Conservation (phyloP, 2,888 invertebrate species). For the Ptilodon capucinus region DNA sequence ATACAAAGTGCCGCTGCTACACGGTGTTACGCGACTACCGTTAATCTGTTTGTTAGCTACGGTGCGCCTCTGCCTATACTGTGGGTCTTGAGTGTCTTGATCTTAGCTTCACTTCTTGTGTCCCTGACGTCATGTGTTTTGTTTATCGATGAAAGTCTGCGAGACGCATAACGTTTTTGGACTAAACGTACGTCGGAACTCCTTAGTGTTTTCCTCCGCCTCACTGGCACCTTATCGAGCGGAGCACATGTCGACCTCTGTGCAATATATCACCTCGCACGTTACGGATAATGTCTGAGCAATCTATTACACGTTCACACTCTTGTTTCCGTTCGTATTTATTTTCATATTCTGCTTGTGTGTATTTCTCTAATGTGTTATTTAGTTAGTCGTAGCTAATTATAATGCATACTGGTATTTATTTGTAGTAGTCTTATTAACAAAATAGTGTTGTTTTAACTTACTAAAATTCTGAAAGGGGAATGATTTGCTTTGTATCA, state of each 20-base stretch:
- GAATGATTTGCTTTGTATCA: not conserved
- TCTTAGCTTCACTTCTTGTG: conserved; percentile 32
- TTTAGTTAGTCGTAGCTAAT: conserved; percentile 12
- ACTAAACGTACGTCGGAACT: not conserved
- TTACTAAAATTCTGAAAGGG: not conserved
- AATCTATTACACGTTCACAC: conserved; percentile 11
- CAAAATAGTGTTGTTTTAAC: not conserved
- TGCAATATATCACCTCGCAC: conserved; percentile 11
- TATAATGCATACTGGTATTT: not conserved
- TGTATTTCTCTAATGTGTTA: conserved; percentile 2
- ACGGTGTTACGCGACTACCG: conserved; percentile 16
- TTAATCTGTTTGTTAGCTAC: conserved; percentile 43
- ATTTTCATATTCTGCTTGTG: conserved; percentile 1
- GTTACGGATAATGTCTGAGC: conserved; percentile 15
- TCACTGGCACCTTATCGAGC: conserved; percentile 5
- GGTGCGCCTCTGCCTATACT: conserved; percentile 31
- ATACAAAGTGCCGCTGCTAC: not conserved
- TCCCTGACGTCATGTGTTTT: conserved; percentile 28
- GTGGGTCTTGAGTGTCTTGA: conserved; percentile 29
- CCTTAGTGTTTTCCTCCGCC: conserved; percentile 1
- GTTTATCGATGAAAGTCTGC: conserved; percentile 8
- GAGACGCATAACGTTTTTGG: conserved; percentile 1
- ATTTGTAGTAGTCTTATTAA: not conserved
- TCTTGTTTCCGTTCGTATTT: conserved; percentile 7
- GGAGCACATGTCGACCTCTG: conserved; percentile 28